Conservation (phyloP, 2,888 invertebrate genomes). For the Drosophila atroscutellata region DNA sequence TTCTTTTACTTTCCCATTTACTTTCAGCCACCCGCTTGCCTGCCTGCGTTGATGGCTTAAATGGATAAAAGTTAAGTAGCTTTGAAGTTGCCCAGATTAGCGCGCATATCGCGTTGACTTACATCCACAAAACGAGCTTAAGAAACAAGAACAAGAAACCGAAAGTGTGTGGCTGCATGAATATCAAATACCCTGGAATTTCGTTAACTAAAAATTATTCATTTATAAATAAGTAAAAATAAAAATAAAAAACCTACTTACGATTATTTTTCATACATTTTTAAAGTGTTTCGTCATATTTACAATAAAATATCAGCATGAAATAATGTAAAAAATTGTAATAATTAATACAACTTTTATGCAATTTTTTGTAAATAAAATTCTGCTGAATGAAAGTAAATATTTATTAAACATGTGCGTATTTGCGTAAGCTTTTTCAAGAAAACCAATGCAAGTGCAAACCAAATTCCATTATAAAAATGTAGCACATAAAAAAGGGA, state of each 20-base stretch:
- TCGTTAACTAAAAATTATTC: not conserved
- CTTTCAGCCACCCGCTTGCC: conserved; percentile 36
- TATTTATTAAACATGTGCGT: not conserved
- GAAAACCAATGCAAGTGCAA: not conserved
- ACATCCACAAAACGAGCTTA: conserved; percentile 53
- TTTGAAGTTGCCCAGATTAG: conserved; percentile 77
- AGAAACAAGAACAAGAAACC: conserved; percentile 29
- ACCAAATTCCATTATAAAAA: not conserved
- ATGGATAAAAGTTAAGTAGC: conserved; percentile 78
- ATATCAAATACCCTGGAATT: conserved; percentile 47
- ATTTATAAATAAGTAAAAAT: not conserved
- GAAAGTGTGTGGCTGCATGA: conserved; percentile 1
- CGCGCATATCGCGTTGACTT: conserved; percentile 71
- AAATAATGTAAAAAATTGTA: not conserved
- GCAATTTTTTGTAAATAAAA: not conserved
- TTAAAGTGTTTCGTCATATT: not conserved
- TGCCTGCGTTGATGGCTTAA: conserved; percentile 74
- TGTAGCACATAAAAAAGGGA: not conserved
- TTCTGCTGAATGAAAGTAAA: not conserved
- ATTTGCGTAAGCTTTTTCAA: not conserved
- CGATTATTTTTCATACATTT: not conserved
- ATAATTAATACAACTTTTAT: not conserved
- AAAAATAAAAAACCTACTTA: not conserved
- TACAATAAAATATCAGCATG: not conserved
- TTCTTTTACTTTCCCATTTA: conserved; percentile 67